Evolutionary conservation across 2,113 vertebrate species (phyloP).

Genomic region (Saccopteryx leptura): DNA sequence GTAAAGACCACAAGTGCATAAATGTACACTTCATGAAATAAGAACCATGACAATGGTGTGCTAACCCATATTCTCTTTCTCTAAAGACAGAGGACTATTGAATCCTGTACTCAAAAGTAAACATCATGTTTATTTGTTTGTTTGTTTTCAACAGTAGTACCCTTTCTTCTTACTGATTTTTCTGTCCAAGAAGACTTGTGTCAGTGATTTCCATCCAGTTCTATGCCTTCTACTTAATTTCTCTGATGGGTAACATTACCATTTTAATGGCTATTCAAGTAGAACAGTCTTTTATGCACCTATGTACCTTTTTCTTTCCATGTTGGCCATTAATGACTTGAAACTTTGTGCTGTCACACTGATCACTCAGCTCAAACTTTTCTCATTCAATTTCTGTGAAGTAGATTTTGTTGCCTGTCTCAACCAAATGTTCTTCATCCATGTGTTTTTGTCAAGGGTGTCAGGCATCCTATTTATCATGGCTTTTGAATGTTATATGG

Average conservation of each 20-base stretch:
- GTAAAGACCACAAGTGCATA: too few species aligned
- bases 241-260: too few species aligned
- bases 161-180: too few species aligned
- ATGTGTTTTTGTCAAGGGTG: constrained; percentile 46
- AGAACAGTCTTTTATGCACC: background rate
- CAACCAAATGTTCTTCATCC: constrained; percentile 64
- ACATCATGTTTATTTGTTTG: too few species aligned
- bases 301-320: background rate
- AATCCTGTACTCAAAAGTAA: background rate
- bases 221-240: too few species aligned
- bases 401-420: constrained; percentile 47
- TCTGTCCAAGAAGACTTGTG: too few species aligned
- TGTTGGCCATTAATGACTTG: background rate
- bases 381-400: constrained; percentile 5
- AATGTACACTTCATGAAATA: too few species aligned
- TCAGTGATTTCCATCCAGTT: too few species aligned
- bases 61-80: background rate
- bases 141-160: background rate
- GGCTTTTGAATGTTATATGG: constrained; percentile 64
- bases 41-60: background rate
- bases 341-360: constrained; percentile 28
- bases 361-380: constrained; percentile 16
- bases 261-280: too few species aligned
- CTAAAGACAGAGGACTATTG: background rate
- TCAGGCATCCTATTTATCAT: constrained; percentile 41